Evolutionary conservation across 2,888 invertebrate genomes (phyloP).

Genomic region (Fissipunctia ypsillon): DNA sequence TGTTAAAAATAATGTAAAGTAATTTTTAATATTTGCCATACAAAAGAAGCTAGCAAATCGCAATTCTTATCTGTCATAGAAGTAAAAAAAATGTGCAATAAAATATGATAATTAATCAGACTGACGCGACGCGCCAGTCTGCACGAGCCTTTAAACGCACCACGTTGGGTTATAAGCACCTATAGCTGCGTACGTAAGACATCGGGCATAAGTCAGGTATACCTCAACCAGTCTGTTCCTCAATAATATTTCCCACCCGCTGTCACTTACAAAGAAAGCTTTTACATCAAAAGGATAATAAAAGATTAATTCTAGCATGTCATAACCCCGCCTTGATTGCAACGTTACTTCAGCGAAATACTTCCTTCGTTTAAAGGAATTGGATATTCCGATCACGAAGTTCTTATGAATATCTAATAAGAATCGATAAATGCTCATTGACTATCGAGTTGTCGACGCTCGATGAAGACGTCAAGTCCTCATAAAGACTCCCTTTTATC

Average conservation of each 20-base stretch:
- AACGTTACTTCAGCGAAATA: conserved; percentile 48
- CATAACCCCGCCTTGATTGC: conserved; percentile 57
- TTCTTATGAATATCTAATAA: conserved; percentile 66
- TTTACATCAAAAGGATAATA: conserved; percentile 37
- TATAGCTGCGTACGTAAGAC: not conserved
- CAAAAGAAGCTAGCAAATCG: too few species aligned
- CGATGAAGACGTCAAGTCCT: conserved; percentile 66
- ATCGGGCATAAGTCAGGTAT: not conserved
- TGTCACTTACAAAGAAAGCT: conserved; percentile 31
- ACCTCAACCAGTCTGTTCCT: not conserved
- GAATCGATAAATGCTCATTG: conserved; percentile 69
- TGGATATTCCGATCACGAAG: conserved; percentile 63
- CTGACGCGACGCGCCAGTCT: not conserved
- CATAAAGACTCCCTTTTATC: conserved; percentile 53
- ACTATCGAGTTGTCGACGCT: conserved; percentile 58
- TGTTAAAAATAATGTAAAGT: too few species aligned
- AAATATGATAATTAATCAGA: too few species aligned
- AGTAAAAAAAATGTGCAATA: too few species aligned
- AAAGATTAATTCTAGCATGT: conserved; percentile 59
- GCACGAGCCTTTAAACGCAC: not conserved
- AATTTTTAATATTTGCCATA: too few species aligned
- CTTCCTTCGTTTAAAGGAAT: conserved; percentile 53
- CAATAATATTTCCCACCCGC: conserved; percentile 22
- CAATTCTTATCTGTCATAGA: too few species aligned
- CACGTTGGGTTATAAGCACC: not conserved